Percentiles rank a stretch among this genome's conserved stretches.
phyloP scores from a whole-genome alignment of 1,140 invertebrate species.

The Zaprionus nigranus region DNA sequence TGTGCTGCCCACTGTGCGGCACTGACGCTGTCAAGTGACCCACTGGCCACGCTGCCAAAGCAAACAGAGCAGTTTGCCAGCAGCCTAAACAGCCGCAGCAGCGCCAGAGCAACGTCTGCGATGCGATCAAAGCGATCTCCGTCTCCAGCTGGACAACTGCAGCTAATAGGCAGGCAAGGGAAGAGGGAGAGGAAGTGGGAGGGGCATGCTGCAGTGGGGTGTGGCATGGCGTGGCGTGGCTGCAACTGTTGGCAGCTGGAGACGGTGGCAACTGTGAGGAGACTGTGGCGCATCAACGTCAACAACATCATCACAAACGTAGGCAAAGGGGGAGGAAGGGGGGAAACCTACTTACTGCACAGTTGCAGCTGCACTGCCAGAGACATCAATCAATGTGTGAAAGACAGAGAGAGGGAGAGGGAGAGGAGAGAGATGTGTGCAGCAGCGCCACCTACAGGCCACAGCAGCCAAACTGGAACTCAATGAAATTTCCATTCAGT shows the following conservation, averaged over 20 bases:
- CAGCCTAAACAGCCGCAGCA: constrained; percentile 3
- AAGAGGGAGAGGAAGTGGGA: not conserved
- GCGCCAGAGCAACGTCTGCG: constrained; percentile 9
- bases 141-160: constrained; percentile 55
- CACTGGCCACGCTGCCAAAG: constrained; percentile 68
- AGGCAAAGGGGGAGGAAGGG: constrained; percentile 23
- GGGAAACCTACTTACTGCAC: constrained; percentile 63
- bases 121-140: constrained; percentile 73
- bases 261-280: constrained; percentile 9
- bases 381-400: constrained; percentile 45
- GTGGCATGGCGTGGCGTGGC: constrained; percentile 3
- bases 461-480: constrained; percentile 16
- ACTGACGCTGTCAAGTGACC: constrained; percentile 45
- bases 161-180: constrained; percentile 52
- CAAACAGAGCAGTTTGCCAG: constrained; percentile 53
- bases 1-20: constrained; percentile 55
- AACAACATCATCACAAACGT: constrained; percentile 64
- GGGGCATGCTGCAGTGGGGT: not conserved
- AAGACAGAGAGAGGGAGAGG: too few relatives aligned
- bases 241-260: not conserved
- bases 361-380: constrained; percentile 58
- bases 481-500: constrained; percentile 53
- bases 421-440: not conserved
- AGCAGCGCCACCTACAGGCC: constrained; percentile 42
- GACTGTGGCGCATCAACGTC: constrained; percentile 76